Base-by-base conservation (phyloP, 2,797 vertebrate species). In the Craterocephalus amniculus region DNA sequence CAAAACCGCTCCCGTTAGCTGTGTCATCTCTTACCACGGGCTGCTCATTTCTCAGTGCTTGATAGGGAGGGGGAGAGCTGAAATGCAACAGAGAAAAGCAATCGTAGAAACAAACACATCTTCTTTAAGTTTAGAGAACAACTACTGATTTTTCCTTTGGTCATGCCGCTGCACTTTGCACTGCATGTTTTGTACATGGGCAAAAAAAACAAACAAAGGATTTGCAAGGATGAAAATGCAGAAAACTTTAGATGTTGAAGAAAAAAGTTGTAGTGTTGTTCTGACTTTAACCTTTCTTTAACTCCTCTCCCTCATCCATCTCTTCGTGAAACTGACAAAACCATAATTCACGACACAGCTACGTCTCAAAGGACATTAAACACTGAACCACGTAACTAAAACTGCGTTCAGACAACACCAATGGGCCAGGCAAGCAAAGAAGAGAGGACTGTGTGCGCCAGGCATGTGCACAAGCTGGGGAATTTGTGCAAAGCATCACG, bases 401-500 rank as follows among this genome's bases (percentile, higher is more conserved):
- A 48, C 68, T 76, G 71, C 61, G 68, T 66, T 79, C 54, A 79
- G 67, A 72, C 38, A 26, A 76, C 82, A 57, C 51, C 79, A 80
- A 77, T 58, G 67, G 86, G 77, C 29, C 60, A 31, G 65, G 57
- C 18, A 10, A 73, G 74, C 52, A 57, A 80, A 70, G 79, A 86
- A 80, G 78, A 83, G 76, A 72, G 63, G 43, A 35, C 52, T 67
- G 65, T 87, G 83, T 84, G 65, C 63, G 11, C 43, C 9, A 31
- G 64, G 67, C 65, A 45, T 78, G 71, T 75, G 74, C 72, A 72
- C 75, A 78, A 70, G 76, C 78, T 72, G 49, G 74, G 81, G 77
- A 58, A 20, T 72, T 78, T 73, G 72, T n/a, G 51, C 64, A 70
- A 66, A 62, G 68, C 79, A 49, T 75, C 84, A 76, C 87, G 90